Conservation (phyloP, 1,140 invertebrate species). For the Xylocopa sonorina region DNA sequence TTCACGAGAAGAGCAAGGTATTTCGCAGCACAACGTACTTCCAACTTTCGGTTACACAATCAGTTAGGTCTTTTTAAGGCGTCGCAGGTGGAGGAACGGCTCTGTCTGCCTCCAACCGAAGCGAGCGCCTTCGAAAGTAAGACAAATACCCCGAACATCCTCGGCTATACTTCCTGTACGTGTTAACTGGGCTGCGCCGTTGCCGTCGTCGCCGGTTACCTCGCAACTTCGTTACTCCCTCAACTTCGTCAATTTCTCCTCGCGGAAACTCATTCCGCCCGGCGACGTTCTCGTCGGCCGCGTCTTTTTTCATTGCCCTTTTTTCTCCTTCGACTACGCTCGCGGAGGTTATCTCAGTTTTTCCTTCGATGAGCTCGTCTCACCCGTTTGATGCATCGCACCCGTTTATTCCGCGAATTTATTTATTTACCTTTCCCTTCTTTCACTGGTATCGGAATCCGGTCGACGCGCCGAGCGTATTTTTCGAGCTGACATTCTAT, state of each 20-base stretch:
- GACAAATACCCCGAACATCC: conserved; percentile 6
- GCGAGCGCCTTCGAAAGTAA: background rate
- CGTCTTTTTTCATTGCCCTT: too few species aligned
- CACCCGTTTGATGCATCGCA: background rate
- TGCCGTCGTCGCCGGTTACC: background rate
- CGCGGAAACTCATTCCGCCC: background rate
- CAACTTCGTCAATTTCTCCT: conserved; percentile 20
- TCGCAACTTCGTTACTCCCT: conserved; percentile 14
- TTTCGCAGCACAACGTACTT: background rate
- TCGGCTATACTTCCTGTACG: background rate
- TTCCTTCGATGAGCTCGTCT: background rate
- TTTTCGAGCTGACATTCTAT: background rate
- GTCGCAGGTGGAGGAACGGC: background rate
- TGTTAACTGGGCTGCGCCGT: background rate
- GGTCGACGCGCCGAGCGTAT: too few species aligned
- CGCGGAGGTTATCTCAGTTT: background rate
- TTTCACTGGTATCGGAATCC: too few species aligned
- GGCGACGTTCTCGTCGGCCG: background rate
- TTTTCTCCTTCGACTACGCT: background rate
- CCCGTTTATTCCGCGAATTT: background rate
- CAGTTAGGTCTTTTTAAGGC: background rate
- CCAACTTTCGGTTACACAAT: background rate
- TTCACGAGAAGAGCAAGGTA: conserved; percentile 6
- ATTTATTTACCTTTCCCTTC: too few species aligned
- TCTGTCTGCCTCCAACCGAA: background rate